Evolutionary conservation across 2,113 vertebrate species (phyloP).

Genomic region (Taurulus bubalis): DNA sequence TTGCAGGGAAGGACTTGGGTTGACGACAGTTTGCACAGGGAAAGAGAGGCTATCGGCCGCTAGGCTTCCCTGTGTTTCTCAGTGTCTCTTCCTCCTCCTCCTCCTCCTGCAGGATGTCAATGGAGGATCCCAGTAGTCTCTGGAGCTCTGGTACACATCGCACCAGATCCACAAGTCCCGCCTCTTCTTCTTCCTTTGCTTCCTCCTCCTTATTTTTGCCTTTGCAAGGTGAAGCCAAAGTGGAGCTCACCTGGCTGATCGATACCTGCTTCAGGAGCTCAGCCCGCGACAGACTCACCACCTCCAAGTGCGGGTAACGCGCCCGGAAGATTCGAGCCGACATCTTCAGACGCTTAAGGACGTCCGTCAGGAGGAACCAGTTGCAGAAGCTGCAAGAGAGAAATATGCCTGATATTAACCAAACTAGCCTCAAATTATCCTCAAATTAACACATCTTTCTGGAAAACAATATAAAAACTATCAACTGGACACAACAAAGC

Average conservation of each 20-base stretch:
- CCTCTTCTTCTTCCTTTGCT: constrained; percentile 45
- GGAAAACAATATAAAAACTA: not conserved
- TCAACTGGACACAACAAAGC: not conserved
- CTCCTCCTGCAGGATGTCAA: constrained; percentile 82
- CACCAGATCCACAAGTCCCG: constrained; percentile 91
- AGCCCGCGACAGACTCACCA: constrained; percentile 86
- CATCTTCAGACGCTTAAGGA: constrained; percentile 95
- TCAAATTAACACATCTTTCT: not conserved
- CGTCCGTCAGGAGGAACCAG: constrained; percentile 95
- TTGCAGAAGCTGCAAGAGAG: constrained; percentile 89
- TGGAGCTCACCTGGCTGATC: constrained; percentile 91
- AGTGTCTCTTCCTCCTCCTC: constrained; percentile 34
- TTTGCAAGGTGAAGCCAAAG: constrained; percentile 75
- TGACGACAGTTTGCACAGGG: constrained; percentile 19
- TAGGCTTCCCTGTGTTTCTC: constrained; percentile 54
- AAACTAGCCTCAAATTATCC: not conserved
- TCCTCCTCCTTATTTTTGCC: constrained; percentile 81
- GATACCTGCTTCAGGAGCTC: constrained; percentile 92
- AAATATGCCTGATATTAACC: constrained; percentile 22
- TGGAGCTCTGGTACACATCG: constrained; percentile 93
- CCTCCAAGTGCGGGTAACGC: constrained; percentile 94
- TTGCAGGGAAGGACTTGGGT: constrained; percentile 35
- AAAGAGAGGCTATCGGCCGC: constrained; percentile 76
- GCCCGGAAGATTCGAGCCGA: constrained; percentile 95
- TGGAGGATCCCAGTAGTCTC: constrained; percentile 90